Evolutionary conservation across 2,113 vertebrate species (phyloP), one percentile per base, ranked within the genome.

Genomic region (Plecotus auritus): DNA sequence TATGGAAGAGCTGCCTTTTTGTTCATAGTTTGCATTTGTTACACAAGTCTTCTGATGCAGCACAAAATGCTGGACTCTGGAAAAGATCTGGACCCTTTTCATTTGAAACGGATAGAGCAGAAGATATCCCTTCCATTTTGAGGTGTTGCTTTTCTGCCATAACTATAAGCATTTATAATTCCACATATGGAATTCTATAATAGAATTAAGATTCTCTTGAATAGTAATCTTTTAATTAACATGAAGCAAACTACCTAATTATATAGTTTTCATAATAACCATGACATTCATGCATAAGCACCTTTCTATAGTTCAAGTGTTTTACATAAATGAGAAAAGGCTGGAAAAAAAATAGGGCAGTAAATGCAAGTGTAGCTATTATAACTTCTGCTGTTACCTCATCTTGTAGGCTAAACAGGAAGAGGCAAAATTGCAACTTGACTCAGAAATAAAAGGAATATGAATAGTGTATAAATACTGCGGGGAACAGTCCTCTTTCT

Each of bases 171-270:
- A 78, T 66, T 89, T 30, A 35, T 64, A 70, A 47, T 90, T 90
- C 28, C 42, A 30, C 42, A 16, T 76, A 20, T 88, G 51, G 30
- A 95, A 82, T 77, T 92, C 20, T 30, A 9, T 86, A 84, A 35
- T 93, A 85, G n/a, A 88, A 72, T 82, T 85, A 76, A 92, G 51
- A 47, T 85, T 92, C 42, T 96, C 49, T 91, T 72, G 78, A 96
- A 84, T 67, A 90, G 9, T 76, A 49, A 51, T 80, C 17, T 76
- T 89, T 95, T 95, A 51, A 56, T 93, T 82, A 51, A 93, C 26
- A 74, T 18, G 28, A 85, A 92, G 51, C 17, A 73, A 42, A 82
- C 35, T 78, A 32, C 11, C 9, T 80, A 81, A 32, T 85, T 40
- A 74, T 93, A 66, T 2, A 67, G 20, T 40, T 66, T 91, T 85